Base-by-base conservation (phyloP, 2,888 invertebrate species). In the Heterodera filipjevi region DNA sequence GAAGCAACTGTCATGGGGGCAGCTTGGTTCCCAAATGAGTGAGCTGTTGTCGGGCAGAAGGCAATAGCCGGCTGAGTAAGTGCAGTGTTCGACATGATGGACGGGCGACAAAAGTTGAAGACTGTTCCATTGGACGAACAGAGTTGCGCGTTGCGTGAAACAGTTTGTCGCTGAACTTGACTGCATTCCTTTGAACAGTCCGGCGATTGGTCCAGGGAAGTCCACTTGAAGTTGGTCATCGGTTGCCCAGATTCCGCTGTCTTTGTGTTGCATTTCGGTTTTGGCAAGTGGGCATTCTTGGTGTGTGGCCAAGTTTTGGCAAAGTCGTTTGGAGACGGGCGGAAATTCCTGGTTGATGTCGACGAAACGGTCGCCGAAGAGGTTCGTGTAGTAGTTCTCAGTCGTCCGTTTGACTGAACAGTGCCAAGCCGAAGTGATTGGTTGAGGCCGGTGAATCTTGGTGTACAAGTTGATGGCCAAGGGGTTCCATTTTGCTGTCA, bases 291-390 rank as follows among this genome's bases (percentile, higher is more conserved):
- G 35, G 35, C 71, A 71, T 14, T 49, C 30, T 33, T 71, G 46
- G n/a, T n/a, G n/a, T n/a, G n/a, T n/a, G n/a, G 46, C 71, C 71
- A 71, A 35, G 10, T 19, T 8, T 14, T 71, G 30, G 30, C 71
- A 71, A 12, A n/a, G 14, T 19, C 32, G 46, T 33, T 71, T 71
- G 30, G n/a, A 3, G 16, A 71, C 71, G 16, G 19, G 19, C 16
- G 53, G 46, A 33, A 71, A 49, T 33, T 71, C 35, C 30, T 71
- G 33, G 12, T 35, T 32, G 30, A 71, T 8, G 2, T n/a, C n/a
- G 53, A 33, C 30, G 35, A 71, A 71, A 2, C 30, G 27, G 19
- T 71, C 71, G 30, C 71, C 71, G 27, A 71, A 10, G 12, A 71
- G 2, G 30, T 71, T 33, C 3, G 71, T 71, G 53, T 71, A 71